Evolutionary conservation across 2,113 vertebrate species (phyloP).

Genomic region (Bolborhynchus lineola): DNA sequence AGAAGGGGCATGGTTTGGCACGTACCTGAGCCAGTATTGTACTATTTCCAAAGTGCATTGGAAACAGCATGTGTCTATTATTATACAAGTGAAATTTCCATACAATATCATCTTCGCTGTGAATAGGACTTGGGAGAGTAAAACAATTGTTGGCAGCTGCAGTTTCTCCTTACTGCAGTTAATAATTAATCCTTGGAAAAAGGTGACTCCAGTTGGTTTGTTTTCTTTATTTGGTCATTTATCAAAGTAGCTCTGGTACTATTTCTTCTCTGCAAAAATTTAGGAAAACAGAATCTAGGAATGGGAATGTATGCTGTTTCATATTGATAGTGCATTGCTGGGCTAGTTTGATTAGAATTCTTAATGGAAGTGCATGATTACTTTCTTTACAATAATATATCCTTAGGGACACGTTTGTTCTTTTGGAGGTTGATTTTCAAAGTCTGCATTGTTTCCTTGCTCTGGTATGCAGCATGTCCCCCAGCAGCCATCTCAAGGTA

Average conservation of each 20-base stretch:
- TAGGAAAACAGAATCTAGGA: neutral
- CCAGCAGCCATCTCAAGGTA: neutral
- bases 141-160: neutral
- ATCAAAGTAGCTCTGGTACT: neutral
- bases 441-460: neutral
- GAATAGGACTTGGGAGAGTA: neutral
- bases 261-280: neutral
- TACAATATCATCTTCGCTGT: neutral
- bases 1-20: neutral
- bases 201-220: neutral
- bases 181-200: constrained; percentile 2
- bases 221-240: neutral
- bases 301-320: neutral
- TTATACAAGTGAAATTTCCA: neutral
- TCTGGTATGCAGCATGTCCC: neutral
- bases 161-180: neutral
- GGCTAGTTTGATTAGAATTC: neutral
- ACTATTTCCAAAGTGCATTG: neutral
- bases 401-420: neutral
- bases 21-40: neutral
- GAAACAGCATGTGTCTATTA: neutral
- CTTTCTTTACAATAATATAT: neutral
- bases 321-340: neutral
- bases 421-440: neutral
- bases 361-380: neutral